phyloP scores from a whole-genome alignment of 2,888 invertebrate genomes.

The Pseudococcus jackbeardsleyi region DNA sequence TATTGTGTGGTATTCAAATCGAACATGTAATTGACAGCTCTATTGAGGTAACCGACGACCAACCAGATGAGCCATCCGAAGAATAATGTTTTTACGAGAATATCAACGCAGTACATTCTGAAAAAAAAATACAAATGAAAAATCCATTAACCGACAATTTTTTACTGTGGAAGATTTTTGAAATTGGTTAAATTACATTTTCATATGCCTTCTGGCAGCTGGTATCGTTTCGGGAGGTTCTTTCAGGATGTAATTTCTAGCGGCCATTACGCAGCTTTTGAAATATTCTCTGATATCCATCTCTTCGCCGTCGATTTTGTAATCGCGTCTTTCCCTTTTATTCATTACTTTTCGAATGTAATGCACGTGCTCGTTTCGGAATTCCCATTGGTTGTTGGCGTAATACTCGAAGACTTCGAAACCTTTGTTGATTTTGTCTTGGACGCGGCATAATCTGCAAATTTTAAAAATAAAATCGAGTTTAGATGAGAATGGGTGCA shows the following conservation, averaged over 20 bases:
- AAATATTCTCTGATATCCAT: slow-evolving; percentile 86
- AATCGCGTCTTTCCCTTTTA: slow-evolving; percentile 76
- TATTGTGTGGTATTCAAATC: slow-evolving; percentile 41
- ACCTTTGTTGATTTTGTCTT: slow-evolving; percentile 86
- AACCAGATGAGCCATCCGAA: slow-evolving; percentile 75
- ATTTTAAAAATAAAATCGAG: not conserved
- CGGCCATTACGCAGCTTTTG: slow-evolving; percentile 84
- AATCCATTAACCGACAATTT: too few relatives aligned
- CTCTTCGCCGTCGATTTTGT: slow-evolving; percentile 79
- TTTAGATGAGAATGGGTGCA: not conserved
- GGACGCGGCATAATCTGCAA: slow-evolving; percentile 83
- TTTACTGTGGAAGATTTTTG: too few relatives aligned
- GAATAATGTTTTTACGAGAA: slow-evolving; percentile 79
- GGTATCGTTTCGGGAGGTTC: slow-evolving; percentile 86
- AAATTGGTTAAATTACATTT: slow-evolving; percentile 74
- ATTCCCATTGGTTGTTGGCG: slow-evolving; percentile 92
- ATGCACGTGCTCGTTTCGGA: slow-evolving; percentile 79
- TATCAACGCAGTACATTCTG: slow-evolving; percentile 91
- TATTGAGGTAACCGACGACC: slow-evolving; percentile 63
- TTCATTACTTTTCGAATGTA: slow-evolving; percentile 76
- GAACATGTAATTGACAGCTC: slow-evolving; percentile 49
- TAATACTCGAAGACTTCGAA: slow-evolving; percentile 93
- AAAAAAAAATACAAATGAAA: slow-evolving; percentile 68
- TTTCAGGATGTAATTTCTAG: slow-evolving; percentile 84
- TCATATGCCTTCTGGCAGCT: slow-evolving; percentile 84